Percentiles rank a stretch among this genome's conserved stretches.
phyloP scores from a whole-genome alignment of 2,888 invertebrate species.

The Opisthograptis luteolata region DNA sequence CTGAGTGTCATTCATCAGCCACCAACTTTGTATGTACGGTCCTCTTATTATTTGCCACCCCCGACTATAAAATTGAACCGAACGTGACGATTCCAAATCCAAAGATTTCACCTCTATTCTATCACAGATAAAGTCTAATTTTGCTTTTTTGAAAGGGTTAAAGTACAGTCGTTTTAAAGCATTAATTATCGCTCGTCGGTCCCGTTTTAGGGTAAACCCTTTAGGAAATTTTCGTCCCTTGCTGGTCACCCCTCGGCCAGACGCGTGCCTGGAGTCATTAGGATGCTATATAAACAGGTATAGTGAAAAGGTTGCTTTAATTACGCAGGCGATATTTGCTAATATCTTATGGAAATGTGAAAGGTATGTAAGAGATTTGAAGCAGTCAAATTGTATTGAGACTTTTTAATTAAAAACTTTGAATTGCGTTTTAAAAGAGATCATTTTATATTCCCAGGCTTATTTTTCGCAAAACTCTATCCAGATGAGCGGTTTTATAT shows the following conservation, averaged over 20 bases:
- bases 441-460: no score
- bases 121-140: slow-evolving; percentile 38
- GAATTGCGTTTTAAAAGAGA: background rate
- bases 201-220: slow-evolving; percentile 81
- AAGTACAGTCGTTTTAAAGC: slow-evolving; percentile 74
- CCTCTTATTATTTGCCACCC: slow-evolving; percentile 81
- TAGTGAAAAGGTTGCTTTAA: slow-evolving; percentile 66
- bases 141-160: slow-evolving; percentile 36
- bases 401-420: slow-evolving; percentile 4
- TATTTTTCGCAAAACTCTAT: no score
- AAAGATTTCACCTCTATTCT: slow-evolving; percentile 43
- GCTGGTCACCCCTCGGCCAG: slow-evolving; percentile 79
- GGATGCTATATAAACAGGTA: slow-evolving; percentile 74
- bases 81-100: slow-evolving; percentile 51
- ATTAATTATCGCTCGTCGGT: slow-evolving; percentile 77
- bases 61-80: slow-evolving; percentile 80
- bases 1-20: slow-evolving; percentile 83
- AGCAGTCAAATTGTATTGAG: background rate
- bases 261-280: slow-evolving; percentile 77
- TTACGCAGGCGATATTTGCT: slow-evolving; percentile 58
- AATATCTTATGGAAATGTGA: slow-evolving; percentile 39
- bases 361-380: slow-evolving; percentile 13
- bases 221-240: slow-evolving; percentile 79
- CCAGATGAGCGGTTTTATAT: no score
- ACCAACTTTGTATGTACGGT: slow-evolving; percentile 79